These are phyloP conservation scores for Malacoraja senta DNA, from an alignment of 2,797 vertebrate species.

Conservation along the genomic window DNA sequence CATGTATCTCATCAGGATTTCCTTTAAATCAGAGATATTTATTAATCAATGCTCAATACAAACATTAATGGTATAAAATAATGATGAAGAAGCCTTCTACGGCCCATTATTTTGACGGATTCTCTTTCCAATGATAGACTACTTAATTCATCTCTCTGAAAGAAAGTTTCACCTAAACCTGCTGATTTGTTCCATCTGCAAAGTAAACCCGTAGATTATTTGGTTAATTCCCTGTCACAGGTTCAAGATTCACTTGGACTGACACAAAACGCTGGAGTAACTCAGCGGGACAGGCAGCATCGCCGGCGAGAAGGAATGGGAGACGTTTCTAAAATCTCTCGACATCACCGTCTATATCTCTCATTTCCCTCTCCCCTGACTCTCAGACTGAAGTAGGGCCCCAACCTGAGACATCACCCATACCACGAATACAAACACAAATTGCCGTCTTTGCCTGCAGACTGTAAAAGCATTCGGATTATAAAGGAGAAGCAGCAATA, in stretches of 20 bases:
- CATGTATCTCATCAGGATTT: neutral
- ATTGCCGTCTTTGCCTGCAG: neutral
- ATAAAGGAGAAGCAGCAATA: neutral
- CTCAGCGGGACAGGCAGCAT: no score
- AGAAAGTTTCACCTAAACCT: neutral
- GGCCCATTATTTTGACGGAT: neutral
- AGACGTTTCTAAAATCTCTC: no score
- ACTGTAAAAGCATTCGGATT: neutral
- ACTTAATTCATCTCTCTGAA: neutral
- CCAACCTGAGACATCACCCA: no score
- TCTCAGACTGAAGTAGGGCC: no score
- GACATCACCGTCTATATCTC: no score
- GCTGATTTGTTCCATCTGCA: neutral
- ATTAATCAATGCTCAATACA: neutral
- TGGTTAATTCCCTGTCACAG: neutral
- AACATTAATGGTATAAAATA: neutral
- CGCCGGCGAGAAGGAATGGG: no score
- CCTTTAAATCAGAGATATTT: neutral
- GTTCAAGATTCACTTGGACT: neutral
- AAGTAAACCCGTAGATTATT: neutral
- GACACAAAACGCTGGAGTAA: no score
- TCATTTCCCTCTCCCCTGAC: no score
- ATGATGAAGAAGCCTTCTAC: neutral
- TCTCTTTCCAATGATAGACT: neutral
- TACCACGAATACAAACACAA: no score